Conservation (phyloP, 2,797 vertebrate species). For the Clarias platycephalus region DNA sequence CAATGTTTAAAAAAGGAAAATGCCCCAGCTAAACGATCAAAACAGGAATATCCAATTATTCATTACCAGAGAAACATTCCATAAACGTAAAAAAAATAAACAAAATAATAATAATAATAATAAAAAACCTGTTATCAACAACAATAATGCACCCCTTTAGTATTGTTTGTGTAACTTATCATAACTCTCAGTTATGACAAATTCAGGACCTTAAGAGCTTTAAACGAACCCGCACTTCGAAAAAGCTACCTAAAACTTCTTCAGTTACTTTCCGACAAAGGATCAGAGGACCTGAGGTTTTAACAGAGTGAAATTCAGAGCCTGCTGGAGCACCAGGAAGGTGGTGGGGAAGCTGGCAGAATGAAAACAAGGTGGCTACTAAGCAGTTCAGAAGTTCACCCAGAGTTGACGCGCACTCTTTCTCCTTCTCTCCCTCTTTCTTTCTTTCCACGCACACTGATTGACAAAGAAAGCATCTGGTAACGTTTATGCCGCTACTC, state of each 20-base stretch:
- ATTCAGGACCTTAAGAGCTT: neutral
- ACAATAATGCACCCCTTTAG: no score
- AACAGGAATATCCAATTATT: neutral
- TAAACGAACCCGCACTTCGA: neutral
- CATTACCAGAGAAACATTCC: neutral
- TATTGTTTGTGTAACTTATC: neutral
- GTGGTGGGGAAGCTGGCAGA: slow-evolving; percentile 50
- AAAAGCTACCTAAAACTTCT: neutral
- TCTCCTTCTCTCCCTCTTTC: slow-evolving; percentile 50
- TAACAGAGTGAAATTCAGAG: slow-evolving; percentile 59
- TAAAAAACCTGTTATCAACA: neutral
- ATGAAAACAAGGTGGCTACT: slow-evolving; percentile 64
- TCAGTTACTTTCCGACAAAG: neutral
- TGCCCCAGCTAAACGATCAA: neutral
- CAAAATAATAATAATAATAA: no score
- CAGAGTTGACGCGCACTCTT: slow-evolving; percentile 63
- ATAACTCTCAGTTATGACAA: no score
- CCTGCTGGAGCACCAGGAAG: slow-evolving; percentile 48
- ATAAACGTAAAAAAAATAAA: neutral
- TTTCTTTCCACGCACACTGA: slow-evolving; percentile 58
- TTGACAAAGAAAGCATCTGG: slow-evolving; percentile 78
- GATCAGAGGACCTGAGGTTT: slow-evolving; percentile 17
- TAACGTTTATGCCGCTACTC: slow-evolving; percentile 78
- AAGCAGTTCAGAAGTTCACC: slow-evolving; percentile 69
- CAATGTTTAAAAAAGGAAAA: neutral